phyloP scores from a whole-genome alignment of 1,140 invertebrate genomes.

The Drosophila triauraria region DNA sequence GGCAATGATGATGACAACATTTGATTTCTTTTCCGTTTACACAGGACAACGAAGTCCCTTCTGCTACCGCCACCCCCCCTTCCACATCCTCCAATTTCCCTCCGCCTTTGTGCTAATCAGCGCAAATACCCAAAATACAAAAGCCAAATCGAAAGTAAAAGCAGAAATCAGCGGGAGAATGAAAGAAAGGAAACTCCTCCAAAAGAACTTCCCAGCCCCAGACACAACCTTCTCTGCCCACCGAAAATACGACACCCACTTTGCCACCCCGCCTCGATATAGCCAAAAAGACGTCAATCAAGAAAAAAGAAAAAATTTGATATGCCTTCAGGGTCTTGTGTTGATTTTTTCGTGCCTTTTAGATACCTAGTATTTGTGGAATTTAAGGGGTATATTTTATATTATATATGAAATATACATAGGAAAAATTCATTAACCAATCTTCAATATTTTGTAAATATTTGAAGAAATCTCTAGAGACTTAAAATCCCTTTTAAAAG shows the following conservation, averaged over 20 bases:
- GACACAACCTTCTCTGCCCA: constrained; percentile 33
- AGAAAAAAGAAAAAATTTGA: constrained; percentile 67
- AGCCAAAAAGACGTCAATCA: constrained; percentile 76
- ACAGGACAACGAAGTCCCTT: constrained; percentile 25
- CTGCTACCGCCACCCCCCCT: too few relatives aligned
- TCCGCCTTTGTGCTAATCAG: constrained; percentile 68
- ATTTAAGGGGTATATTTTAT: not conserved
- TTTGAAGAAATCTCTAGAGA: not conserved
- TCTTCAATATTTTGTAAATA: not conserved
- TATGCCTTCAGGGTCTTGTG: constrained; percentile 69
- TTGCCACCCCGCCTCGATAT: constrained; percentile 44
- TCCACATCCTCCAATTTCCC: constrained; percentile 5
- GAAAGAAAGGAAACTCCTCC: constrained; percentile 44
- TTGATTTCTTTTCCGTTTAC: constrained; percentile 77
- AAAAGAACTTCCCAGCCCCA: constrained; percentile 61
- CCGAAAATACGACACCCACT: constrained; percentile 2
- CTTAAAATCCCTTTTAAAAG: too few relatives aligned
- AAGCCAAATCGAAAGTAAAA: constrained; percentile 82
- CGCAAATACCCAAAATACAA: constrained; percentile 79
- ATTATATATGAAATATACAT: not conserved
- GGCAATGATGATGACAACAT: constrained; percentile 78
- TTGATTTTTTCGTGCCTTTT: constrained; percentile 36
- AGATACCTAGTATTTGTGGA: not conserved
- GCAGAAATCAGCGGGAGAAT: constrained; percentile 64
- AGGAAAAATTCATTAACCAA: not conserved